Base-by-base conservation (phyloP, 2,113 vertebrate genomes). In the Otocyon megalotis region DNA sequence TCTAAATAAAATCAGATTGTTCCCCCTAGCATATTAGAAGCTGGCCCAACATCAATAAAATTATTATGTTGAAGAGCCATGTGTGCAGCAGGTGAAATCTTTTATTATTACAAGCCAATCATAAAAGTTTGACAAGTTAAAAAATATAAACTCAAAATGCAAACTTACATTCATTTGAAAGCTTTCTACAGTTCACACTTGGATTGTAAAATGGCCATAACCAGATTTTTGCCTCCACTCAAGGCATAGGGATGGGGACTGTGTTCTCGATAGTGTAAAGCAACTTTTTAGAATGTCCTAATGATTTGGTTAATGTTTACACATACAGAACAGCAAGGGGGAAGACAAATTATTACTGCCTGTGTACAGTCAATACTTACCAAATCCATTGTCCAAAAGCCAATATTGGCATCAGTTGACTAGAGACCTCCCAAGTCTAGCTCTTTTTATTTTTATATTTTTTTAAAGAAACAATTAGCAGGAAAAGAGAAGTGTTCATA, bases 61-160 rank as follows among this genome's bases (percentile, higher is more conserved):
- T 53, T 19, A 71, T 80, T 95, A 93, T 62, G 65, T 98, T 90
- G 96, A 98, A 97, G 60, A 53, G 93, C 28, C 77, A 77, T 32
- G 60, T 95, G 98, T 81, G 77, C 53, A 94, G 87, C 94, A 98
- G 92, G 97, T 96, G 86, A 96, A 97, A 96, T 9, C 20, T 95
- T 95, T 96, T 83, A 96, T 53, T 35, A 83, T 88, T 96, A 17
- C 37, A 97, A 97, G 30, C 93, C 91, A 84, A 97, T 94, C 86
- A 96, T 95, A 98, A 98, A 95, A 92, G 82, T 81, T 90, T 32
- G 62, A 88, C 62, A 98, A 97, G 94, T 63, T 81, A 97, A 97
- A 96, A 96, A 97, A 93, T 94, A 97, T 96, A 95, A 96, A 94
- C 58, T 81, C 53, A 93, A 93, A 97, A 95, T 93, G 92, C 96